phyloP scores from a whole-genome alignment of 1,140 invertebrate genomes.

The Lysiphlebus fabarum region DNA sequence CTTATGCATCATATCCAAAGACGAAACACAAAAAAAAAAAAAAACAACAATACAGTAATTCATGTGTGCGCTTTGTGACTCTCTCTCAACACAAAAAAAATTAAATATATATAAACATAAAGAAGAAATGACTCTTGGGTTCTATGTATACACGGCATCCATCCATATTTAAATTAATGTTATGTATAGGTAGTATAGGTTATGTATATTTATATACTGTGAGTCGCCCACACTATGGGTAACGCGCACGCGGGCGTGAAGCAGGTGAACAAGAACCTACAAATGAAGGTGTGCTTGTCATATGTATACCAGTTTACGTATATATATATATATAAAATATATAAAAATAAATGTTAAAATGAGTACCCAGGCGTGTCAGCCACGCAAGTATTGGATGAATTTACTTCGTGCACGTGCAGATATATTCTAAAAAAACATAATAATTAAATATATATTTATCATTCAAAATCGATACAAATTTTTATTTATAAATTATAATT shows the following conservation, averaged over 20 bases:
- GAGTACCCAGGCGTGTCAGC: slow-evolving; percentile 12
- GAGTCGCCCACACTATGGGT: neutral
- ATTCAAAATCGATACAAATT: neutral
- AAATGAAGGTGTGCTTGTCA: slow-evolving; percentile 11
- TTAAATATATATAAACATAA: no score
- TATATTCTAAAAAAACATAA: neutral
- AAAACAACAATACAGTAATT: no score
- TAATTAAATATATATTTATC: neutral
- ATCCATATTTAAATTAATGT: neutral
- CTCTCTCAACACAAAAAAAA: no score
- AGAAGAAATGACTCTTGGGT: neutral
- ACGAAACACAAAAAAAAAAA: no score
- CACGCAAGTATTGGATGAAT: neutral
- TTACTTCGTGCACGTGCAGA: slow-evolving; percentile 17
- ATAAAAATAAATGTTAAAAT: slow-evolving; percentile 6
- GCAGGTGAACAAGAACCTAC: slow-evolving; percentile 13
- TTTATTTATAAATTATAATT: no score
- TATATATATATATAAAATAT: no score
- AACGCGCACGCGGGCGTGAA: slow-evolving; percentile 16
- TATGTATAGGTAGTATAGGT: no score
- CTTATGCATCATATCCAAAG: no score
- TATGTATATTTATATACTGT: neutral
- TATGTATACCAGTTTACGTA: no score
- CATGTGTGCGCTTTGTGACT: no score
- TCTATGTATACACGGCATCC: neutral